Conservation (phyloP, 2,113 vertebrate species). For the Oriolus oriolus region DNA sequence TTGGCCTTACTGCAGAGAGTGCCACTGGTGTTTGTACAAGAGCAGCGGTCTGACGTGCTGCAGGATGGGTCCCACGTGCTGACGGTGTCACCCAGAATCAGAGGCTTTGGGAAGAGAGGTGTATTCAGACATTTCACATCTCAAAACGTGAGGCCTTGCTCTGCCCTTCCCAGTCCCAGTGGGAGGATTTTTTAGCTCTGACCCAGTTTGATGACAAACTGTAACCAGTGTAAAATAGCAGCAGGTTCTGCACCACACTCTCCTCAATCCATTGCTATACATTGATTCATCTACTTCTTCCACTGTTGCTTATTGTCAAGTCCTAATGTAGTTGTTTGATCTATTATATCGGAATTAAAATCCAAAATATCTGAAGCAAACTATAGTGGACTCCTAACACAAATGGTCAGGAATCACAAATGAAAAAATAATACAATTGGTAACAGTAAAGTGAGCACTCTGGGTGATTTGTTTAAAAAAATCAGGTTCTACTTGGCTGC, state of each 20-base stretch:
- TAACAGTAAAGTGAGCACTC: neutral
- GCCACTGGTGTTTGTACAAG: neutral
- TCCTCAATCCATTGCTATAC: neutral
- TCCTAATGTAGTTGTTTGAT: neutral
- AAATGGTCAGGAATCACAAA: neutral
- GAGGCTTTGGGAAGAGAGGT: neutral
- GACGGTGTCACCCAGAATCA: accelerated
- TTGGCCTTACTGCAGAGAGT: neutral
- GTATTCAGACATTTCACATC: neutral
- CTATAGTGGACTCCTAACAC: neutral
- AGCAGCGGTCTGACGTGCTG: neutral
- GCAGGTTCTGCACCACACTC: neutral
- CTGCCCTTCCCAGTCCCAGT: neutral
- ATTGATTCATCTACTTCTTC: neutral
- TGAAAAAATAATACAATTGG: neutral
- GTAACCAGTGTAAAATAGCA: no score
- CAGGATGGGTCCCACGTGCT: neutral
- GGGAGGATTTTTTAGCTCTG: neutral
- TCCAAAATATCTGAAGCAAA: neutral
- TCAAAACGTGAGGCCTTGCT: neutral
- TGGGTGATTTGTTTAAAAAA: neutral
- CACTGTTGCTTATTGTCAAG: neutral
- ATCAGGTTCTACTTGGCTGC: neutral
- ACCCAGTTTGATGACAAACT: neutral
- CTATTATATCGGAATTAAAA: neutral